Base-by-base conservation (phyloP, 2,888 invertebrate species). In the Parnassius apollo region DNA sequence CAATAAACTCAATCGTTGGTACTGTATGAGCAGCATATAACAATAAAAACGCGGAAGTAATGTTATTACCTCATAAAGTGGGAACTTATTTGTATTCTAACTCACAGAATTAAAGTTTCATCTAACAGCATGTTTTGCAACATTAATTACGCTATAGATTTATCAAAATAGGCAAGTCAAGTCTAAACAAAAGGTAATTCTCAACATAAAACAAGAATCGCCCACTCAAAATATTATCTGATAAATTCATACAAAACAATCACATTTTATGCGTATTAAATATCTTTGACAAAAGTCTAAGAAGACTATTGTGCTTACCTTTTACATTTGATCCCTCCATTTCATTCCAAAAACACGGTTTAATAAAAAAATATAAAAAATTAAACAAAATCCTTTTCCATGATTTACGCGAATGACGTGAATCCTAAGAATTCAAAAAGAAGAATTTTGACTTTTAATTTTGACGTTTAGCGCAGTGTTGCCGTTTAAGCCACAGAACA, bases 101-200 rank as follows among this genome's bases (percentile, higher is more conserved):
- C 4, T 35, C 4, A 35, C 35, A 35, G 35, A 35, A 35, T 35
- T 35, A 35, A 35, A 35, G 35, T 35, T 35, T 35, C 7, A 12
- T 13, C 7, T 13, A 13, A 13, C 13, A 13, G 13, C 7, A 7
- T 60, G 42, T 9, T 13, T 55, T 54, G 13, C 58, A 18, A 55
- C n/a, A 42, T 45, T 13, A 25, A 50, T 50, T 48, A 52, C 25
- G 25, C 54, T 13, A 50, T 22, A 59, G 57, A 62, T 56, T 25
- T 45, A 62, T 65, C 53, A 62, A 67, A 62, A 73, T 68, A 66
- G 46, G 52, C 57, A 68, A 78, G 71, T 72, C 71, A 70, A 66
- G 69, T 69, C 67, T 78, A 84, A 86, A 88, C 87, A 89, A 88
- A 88, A 88, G 85, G 82, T 84, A 75, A 81, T 79, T 81, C 75